These are phyloP conservation scores for Ceratoteleas bidentatus DNA, from an alignment of 1,140 invertebrate genomes.

Conservation along the genomic window DNA sequence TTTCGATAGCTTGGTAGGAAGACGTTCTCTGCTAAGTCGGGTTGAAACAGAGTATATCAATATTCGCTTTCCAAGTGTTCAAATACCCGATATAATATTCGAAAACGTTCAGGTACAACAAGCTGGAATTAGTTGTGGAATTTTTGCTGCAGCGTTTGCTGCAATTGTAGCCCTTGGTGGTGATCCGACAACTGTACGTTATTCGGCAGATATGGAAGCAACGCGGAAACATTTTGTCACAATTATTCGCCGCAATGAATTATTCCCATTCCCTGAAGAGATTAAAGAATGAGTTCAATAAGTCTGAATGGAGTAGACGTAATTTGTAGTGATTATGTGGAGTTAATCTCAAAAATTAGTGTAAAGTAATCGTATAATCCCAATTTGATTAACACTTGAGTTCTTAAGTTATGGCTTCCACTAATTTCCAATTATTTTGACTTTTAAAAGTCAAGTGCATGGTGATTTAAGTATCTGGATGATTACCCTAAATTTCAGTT, in stretches of 20 bases:
- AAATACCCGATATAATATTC: neutral
- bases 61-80: neutral
- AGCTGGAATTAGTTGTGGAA: constrained; percentile 3
- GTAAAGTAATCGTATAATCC: no score
- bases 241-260: neutral
- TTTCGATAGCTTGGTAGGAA: neutral
- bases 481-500: no score
- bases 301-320: no score
- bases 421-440: no score
- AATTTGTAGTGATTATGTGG: no score
- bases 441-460: no score
- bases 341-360: no score
- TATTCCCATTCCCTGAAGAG: neutral
- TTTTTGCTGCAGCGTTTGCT: constrained; percentile 10
- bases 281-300: no score
- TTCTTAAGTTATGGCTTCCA: no score
- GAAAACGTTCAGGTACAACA: constrained; percentile 1
- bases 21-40: neutral
- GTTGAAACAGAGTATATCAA: neutral
- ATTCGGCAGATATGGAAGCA: neutral
- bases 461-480: no score
- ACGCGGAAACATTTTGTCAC: neutral
- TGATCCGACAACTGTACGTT: neutral
- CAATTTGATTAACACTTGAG: no score
- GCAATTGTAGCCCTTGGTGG: neutral